Evolutionary conservation across 2,888 invertebrate species (phyloP).

Genomic region (Acrobasis suavella): DNA sequence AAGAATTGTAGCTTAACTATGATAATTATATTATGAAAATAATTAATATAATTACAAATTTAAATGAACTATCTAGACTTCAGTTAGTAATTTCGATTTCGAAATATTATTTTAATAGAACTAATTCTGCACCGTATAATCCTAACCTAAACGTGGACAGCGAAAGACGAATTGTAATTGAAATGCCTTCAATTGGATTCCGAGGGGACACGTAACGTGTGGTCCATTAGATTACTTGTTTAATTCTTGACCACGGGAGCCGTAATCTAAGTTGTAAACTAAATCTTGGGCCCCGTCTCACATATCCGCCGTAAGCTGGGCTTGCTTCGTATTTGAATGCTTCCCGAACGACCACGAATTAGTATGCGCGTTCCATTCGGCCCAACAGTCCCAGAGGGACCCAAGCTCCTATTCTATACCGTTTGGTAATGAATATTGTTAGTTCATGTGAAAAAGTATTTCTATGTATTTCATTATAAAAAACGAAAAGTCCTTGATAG

Average conservation of each 20-base stretch:
- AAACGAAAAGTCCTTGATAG: no score
- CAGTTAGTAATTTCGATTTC: not conserved
- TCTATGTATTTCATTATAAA: no score
- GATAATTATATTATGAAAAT: no score
- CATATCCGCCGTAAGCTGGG: conserved; percentile 77
- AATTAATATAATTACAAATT: conserved; percentile 6
- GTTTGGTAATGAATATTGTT: no score
- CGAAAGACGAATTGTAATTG: conserved; percentile 50
- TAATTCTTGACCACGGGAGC: conserved; percentile 77
- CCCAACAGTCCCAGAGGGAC: conserved; percentile 64
- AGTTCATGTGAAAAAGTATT: no score
- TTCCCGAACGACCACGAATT: conserved; percentile 74
- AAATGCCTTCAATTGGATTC: conserved; percentile 56
- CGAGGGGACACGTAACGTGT: conserved; percentile 57
- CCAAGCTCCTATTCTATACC: conserved; percentile 61
- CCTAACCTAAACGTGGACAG: conserved; percentile 39
- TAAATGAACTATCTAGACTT: not conserved
- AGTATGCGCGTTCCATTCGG: conserved; percentile 79
- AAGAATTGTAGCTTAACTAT: no score
- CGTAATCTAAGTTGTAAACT: conserved; percentile 81
- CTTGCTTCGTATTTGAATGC: conserved; percentile 74
- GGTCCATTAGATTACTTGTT: conserved; percentile 71
- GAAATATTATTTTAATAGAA: conserved; percentile 13
- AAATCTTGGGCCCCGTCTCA: conserved; percentile 77
- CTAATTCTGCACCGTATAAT: conserved; percentile 22